These are phyloP conservation scores for Bagarius yarrelli DNA, from an alignment of 2,113 vertebrate species.

Conservation along the genomic window DNA sequence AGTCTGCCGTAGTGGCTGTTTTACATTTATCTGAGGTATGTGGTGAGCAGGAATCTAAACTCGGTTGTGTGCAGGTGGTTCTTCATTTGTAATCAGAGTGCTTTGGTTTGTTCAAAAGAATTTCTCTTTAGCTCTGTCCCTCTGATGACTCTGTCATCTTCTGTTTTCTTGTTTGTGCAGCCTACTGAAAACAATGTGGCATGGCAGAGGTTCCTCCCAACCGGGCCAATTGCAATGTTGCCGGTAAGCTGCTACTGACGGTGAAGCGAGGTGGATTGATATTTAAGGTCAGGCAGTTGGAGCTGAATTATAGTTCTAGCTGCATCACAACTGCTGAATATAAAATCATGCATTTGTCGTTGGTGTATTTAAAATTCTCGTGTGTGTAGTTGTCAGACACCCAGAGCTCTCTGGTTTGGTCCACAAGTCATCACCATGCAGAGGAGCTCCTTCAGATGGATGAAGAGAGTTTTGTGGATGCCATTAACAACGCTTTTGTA, in stretches of 20 bases:
- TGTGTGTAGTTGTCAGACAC: slow-evolving; percentile 85
- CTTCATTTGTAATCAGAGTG: slow-evolving; percentile 16
- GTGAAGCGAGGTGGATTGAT: slow-evolving; percentile 5
- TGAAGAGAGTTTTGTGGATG: slow-evolving; percentile 91
- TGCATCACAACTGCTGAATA: slow-evolving; percentile 21
- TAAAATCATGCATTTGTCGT: slow-evolving; percentile 19
- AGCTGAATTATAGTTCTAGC: slow-evolving; percentile 13
- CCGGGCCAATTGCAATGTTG: slow-evolving; percentile 91
- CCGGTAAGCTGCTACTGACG: slow-evolving; percentile 75
- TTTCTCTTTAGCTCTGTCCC: not conserved
- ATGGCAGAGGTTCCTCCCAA: slow-evolving; percentile 97
- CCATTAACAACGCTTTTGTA: slow-evolving; percentile 95
- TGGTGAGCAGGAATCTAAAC: slow-evolving; percentile 14
- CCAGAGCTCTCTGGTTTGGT: slow-evolving; percentile 94
- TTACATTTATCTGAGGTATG: slow-evolving; percentile 87
- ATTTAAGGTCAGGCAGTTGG: slow-evolving; percentile 26
- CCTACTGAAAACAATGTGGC: slow-evolving; percentile 94
- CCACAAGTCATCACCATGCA: slow-evolving; percentile 86
- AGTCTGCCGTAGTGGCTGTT: slow-evolving; percentile 93
- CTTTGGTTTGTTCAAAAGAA: slow-evolving; percentile 8
- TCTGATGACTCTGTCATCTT: slow-evolving; percentile 36
- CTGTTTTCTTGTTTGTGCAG: slow-evolving; percentile 63
- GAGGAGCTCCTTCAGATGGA: slow-evolving; percentile 83
- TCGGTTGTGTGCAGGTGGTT: slow-evolving; percentile 2
- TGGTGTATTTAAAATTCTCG: too few species aligned